These are phyloP conservation scores for Uloborus plumipes DNA, from an alignment of 2,888 invertebrate species.

Conservation along the genomic window DNA sequence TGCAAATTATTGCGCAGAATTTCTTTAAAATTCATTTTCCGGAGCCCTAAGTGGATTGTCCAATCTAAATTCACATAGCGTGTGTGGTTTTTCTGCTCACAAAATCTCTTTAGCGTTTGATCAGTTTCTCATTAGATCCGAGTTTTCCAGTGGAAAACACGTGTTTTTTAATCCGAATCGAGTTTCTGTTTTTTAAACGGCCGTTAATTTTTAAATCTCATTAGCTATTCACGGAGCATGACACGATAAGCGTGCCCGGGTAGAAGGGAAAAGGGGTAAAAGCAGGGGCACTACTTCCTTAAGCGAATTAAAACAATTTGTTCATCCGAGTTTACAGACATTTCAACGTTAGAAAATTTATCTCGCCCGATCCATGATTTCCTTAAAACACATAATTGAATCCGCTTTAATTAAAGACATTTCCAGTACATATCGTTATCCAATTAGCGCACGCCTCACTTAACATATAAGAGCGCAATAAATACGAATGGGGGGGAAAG, in stretches of 20 bases:
- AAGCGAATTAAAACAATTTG: conserved; percentile 64
- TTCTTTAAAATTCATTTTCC: no score
- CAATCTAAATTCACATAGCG: neutral
- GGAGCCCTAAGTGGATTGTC: no score
- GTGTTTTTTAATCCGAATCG: neutral
- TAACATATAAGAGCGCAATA: conserved; percentile 62
- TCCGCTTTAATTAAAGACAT: conserved; percentile 62
- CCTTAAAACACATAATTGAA: conserved; percentile 64
- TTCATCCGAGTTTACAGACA: conserved; percentile 52
- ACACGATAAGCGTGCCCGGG: conserved; percentile 1
- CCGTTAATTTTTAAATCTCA: conserved; percentile 57
- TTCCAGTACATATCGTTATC: conserved; percentile 64
- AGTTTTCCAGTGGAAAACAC: conserved; percentile 10
- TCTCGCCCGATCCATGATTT: conserved; percentile 55
- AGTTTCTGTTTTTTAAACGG: conserved; percentile 14
- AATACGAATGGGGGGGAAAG: conserved; percentile 41
- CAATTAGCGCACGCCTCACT: conserved; percentile 57
- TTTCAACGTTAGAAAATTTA: conserved; percentile 50
- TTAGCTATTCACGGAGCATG: conserved; percentile 47
- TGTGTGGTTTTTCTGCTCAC: neutral
- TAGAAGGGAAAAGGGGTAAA: neutral
- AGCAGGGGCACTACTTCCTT: conserved; percentile 22
- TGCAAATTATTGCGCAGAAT: no score
- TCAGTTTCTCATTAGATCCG: neutral
- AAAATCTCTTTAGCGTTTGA: neutral